Percentiles rank a stretch among this genome's conserved stretches.
phyloP scores from a whole-genome alignment of 2,888 invertebrate genomes.

The Salpingus planirostris region DNA sequence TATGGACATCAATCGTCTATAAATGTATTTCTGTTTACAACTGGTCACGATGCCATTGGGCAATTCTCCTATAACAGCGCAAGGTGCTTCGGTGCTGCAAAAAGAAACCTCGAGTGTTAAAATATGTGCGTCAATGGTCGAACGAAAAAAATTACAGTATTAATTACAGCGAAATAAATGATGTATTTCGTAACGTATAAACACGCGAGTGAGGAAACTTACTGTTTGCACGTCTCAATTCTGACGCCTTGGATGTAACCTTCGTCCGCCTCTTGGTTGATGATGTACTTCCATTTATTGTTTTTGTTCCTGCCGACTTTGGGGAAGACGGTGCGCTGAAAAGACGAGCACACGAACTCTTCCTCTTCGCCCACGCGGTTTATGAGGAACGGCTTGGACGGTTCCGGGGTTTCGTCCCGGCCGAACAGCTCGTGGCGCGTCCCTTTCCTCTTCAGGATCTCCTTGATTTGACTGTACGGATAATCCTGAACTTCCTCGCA shows the following conservation, averaged over 20 bases:
- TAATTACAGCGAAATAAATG: too few species aligned
- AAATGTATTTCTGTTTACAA: constrained; percentile 53
- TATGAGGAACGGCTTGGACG: constrained; percentile 3
- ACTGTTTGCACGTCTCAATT: constrained; percentile 62
- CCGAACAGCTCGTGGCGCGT: constrained; percentile 10
- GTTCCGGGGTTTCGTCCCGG: constrained; percentile 6
- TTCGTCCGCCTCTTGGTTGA: constrained; percentile 54
- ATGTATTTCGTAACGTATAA: too few species aligned
- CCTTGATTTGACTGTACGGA: constrained; percentile 8
- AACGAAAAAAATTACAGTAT: too few species aligned
- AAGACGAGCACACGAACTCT: constrained; percentile 29
- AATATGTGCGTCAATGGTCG: too few species aligned
- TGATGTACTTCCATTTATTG: constrained; percentile 59
- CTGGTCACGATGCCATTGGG: constrained; percentile 42
- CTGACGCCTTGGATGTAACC: constrained; percentile 57
- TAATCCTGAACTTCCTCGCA: constrained; percentile 11
- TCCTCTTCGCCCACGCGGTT: constrained; percentile 27
- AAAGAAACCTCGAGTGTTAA: too few species aligned
- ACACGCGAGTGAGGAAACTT: too few species aligned
- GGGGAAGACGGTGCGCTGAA: constrained; percentile 51
- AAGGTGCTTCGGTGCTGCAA: constrained; percentile 42
- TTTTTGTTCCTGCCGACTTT: constrained; percentile 50
- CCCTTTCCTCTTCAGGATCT: constrained; percentile 4
- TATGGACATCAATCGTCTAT: constrained; percentile 47
- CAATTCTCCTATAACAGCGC: constrained; percentile 42